These are phyloP conservation scores for Hypomecis atomaria DNA, from an alignment of 2,888 invertebrate genomes.

Conservation along the genomic window DNA sequence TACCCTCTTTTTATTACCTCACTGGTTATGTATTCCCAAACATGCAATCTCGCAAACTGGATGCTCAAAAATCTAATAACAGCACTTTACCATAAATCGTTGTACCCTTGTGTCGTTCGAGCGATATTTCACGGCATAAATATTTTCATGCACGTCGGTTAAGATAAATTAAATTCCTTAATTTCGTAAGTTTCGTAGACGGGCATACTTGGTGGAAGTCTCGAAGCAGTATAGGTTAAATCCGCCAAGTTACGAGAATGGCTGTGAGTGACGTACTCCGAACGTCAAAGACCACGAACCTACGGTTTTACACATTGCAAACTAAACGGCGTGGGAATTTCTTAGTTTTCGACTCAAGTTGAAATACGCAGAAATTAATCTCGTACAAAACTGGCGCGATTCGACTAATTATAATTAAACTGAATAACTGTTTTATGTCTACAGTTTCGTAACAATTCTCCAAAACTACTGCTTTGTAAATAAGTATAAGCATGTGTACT, in stretches of 20 bases:
- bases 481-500: neutral
- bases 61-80: conserved; percentile 40
- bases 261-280: conserved; percentile 41
- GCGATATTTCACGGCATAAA: conserved; percentile 35
- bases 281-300: conserved; percentile 45
- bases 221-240: conserved; percentile 38
- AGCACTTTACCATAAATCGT: conserved; percentile 41
- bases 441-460: neutral
- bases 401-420: conserved; percentile 22
- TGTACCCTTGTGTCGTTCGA: conserved; percentile 34
- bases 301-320: conserved; percentile 32
- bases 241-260: conserved; percentile 43
- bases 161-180: conserved; percentile 58
- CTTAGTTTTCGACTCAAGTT: conserved; percentile 9
- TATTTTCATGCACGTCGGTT: conserved; percentile 39
- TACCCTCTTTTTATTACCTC: conserved; percentile 25
- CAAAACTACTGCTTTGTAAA: neutral
- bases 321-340: conserved; percentile 25
- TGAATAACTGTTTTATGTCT: neutral
- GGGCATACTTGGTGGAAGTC: conserved; percentile 49
- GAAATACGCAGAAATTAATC: conserved; percentile 10
- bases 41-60: conserved; percentile 36
- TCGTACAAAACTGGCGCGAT: conserved; percentile 7
- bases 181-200: conserved; percentile 45
- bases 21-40: conserved; percentile 29